A percentile compares a stretch with the other conserved stretches of the same genome.
Evolutionary conservation across 2,797 vertebrate genomes (phyloP).

Genomic region (Coregonus suidteri): DNA sequence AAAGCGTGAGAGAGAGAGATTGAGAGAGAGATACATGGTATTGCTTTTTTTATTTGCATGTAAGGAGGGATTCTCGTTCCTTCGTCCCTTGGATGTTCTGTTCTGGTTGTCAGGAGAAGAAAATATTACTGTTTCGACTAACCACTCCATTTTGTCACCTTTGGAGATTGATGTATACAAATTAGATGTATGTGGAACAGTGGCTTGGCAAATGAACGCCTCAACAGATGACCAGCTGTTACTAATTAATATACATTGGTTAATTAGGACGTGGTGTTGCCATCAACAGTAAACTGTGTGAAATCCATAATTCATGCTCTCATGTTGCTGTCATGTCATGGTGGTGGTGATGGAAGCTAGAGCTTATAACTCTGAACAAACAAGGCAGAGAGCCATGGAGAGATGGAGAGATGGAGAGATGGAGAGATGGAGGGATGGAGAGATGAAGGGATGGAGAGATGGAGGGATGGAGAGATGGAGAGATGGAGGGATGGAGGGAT

Average conservation of each 20-base stretch:
- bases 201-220: conserved; percentile 74
- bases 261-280: conserved; percentile 76
- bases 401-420: too few relatives aligned
- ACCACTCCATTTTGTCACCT: conserved; percentile 58
- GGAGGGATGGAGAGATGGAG: too few relatives aligned
- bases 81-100: conserved; percentile 13
- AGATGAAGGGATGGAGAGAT: too few relatives aligned
- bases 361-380: conserved; percentile 54
- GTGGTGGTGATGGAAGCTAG: neutral
- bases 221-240: conserved; percentile 80
- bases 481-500: too few relatives aligned
- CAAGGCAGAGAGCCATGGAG: conserved; percentile 29
- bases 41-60: conserved; percentile 16
- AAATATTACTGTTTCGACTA: conserved; percentile 39
- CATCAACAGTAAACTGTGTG: conserved; percentile 69
- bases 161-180: conserved; percentile 71
- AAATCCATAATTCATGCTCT: conserved; percentile 75
- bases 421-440: too few relatives aligned
- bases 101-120: conserved; percentile 47
- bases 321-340: conserved; percentile 39
- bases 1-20: neutral
- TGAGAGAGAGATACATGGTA: neutral
- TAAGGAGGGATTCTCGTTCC: conserved; percentile 15
- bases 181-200: conserved; percentile 74
- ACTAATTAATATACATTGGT: conserved; percentile 78